Conservation (phyloP, 35 echinoderm and acorn worm genomes). For the Acanthaster planci region DNA sequence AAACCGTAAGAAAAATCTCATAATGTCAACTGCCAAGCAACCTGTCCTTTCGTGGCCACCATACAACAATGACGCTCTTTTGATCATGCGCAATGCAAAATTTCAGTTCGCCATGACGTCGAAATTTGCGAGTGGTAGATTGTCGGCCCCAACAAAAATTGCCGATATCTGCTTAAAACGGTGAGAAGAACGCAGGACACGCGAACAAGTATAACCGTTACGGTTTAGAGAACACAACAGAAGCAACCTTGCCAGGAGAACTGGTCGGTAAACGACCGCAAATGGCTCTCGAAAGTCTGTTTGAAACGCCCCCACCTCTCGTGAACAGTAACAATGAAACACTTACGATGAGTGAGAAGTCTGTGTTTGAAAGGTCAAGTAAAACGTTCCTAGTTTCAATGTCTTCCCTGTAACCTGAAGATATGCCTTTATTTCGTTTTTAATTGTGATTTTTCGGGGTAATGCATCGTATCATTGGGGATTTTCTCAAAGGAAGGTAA, state of each 20-base stretch:
- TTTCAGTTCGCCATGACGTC: slow-evolving; percentile 63
- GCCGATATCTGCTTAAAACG: slow-evolving; percentile 56
- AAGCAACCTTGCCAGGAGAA: slow-evolving; percentile 48
- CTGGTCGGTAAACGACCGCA: slow-evolving; percentile 57
- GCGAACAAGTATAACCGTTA: slow-evolving; percentile 45
- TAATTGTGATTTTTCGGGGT: slow-evolving; percentile 41
- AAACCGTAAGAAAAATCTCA: neutral
- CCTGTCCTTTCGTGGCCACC: neutral
- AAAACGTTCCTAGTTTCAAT: slow-evolving; percentile 58
- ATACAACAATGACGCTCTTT: neutral
- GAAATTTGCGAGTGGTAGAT: slow-evolving; percentile 14
- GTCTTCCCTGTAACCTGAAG: slow-evolving; percentile 51
- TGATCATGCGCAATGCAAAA: slow-evolving; percentile 21
- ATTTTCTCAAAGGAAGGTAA: slow-evolving; percentile 35
- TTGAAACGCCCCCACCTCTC: slow-evolving; percentile 78
- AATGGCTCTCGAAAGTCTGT: slow-evolving; percentile 80
- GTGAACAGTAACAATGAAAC: slow-evolving; percentile 72
- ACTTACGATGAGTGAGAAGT: slow-evolving; percentile 39
- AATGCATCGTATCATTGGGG: slow-evolving; percentile 30
- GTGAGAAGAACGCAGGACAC: slow-evolving; percentile 49
- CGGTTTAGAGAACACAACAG: slow-evolving; percentile 64
- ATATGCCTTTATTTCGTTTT: slow-evolving; percentile 30
- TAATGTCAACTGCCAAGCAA: no score
- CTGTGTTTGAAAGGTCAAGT: slow-evolving; percentile 67
- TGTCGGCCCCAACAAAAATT: slow-evolving; percentile 37